Conservation (phyloP, 2,797 vertebrate species). For the Caiman crocodilus region DNA sequence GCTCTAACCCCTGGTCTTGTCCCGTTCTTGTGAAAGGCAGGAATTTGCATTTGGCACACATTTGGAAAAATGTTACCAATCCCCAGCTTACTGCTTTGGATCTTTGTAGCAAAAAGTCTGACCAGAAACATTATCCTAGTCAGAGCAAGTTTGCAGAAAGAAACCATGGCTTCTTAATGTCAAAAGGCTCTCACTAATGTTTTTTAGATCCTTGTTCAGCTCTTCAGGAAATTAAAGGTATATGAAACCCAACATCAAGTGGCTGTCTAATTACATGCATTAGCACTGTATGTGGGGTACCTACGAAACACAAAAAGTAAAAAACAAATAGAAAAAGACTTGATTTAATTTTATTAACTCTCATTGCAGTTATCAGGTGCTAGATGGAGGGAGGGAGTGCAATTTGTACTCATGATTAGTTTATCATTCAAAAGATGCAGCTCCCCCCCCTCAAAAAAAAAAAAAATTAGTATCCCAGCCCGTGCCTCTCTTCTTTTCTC, state of each 20-base stretch:
- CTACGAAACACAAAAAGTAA: not conserved
- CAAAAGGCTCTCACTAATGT: not conserved
- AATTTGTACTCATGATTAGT: not conserved
- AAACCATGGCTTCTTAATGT: not conserved
- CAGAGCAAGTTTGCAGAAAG: not conserved
- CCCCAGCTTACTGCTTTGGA: not conserved
- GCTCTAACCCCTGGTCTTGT: not conserved
- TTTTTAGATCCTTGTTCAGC: not conserved
- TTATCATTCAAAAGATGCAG: not conserved
- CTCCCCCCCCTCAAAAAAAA: too few relatives aligned
- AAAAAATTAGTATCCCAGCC: not conserved
- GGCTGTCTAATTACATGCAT: not conserved
- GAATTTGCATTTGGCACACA: not conserved
- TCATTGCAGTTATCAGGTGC: not conserved
- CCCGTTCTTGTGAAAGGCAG: not conserved
- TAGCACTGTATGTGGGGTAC: not conserved
- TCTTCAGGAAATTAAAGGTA: not conserved
- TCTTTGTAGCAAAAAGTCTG: not conserved
- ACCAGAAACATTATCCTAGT: not conserved
- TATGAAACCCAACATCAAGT: not conserved
- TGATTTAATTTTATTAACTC: not conserved
- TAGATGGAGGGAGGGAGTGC: not conserved
- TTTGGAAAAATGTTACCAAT: not conserved
- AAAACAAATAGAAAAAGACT: not conserved
- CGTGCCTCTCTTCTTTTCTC: not conserved